phyloP scores from a whole-genome alignment of 2,888 invertebrate species.

The Boloria selene region DNA sequence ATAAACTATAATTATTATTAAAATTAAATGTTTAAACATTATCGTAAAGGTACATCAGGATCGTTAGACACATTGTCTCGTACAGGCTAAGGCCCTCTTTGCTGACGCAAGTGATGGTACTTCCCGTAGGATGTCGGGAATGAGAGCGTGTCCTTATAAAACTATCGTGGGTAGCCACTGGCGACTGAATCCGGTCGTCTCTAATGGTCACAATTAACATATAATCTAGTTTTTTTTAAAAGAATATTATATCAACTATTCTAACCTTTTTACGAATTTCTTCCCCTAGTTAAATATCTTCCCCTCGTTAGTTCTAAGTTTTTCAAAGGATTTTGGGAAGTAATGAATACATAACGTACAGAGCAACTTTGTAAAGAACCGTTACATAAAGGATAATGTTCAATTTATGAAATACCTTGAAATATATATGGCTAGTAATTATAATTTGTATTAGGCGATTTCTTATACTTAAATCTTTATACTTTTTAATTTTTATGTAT shows the following conservation, averaged over 20 bases:
- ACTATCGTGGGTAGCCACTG: conserved; percentile 49
- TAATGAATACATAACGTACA: too few relatives aligned
- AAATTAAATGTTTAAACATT: neutral
- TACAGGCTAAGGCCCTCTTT: conserved; percentile 66
- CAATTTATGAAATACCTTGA: conserved; percentile 7
- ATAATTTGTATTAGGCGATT: neutral
- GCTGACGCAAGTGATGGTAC: conserved; percentile 73
- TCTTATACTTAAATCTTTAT: neutral
- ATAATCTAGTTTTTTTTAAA: conserved; percentile 34
- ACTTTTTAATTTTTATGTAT: neutral
- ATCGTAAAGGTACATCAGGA: conserved; percentile 41
- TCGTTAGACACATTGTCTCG: conserved; percentile 72
- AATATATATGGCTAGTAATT: neutral
- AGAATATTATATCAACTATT: conserved; percentile 10
- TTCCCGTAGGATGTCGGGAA: conserved; percentile 80
- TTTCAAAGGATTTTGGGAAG: too few relatives aligned
- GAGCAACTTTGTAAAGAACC: too few relatives aligned
- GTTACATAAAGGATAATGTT: conserved; percentile 1
- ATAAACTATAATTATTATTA: neutral
- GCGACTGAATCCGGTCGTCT: conserved; percentile 42
- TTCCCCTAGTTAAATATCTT: too few relatives aligned
- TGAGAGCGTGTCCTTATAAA: conserved; percentile 80
- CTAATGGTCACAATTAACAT: conserved; percentile 41
- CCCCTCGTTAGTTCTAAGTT: too few relatives aligned
- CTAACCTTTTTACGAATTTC: too few relatives aligned